A percentile compares a stretch with the other conserved stretches of the same genome.
phyloP scores from a whole-genome alignment of 1,140 invertebrate genomes.

The Drosophila sulfurigaster region DNA sequence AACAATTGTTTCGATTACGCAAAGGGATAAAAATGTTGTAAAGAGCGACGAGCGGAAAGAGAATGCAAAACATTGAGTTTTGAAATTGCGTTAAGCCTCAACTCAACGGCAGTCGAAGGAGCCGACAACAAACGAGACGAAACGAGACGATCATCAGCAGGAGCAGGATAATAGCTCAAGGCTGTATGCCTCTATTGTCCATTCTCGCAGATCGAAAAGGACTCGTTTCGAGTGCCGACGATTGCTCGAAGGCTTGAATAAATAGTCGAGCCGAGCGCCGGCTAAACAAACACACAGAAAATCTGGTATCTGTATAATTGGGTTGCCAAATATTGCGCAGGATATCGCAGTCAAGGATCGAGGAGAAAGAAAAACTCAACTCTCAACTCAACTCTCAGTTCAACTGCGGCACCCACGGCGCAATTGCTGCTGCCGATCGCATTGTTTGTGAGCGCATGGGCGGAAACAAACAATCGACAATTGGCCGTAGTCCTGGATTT shows the following conservation, averaged over 20 bases:
- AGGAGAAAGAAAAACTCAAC: not conserved
- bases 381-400: not conserved
- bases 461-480: slow-evolving; percentile 55
- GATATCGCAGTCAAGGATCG: slow-evolving; percentile 22
- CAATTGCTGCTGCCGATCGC: slow-evolving; percentile 7
- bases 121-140: slow-evolving; percentile 21
- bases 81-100: slow-evolving; percentile 32
- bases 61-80: slow-evolving; percentile 49
- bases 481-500: slow-evolving; percentile 48
- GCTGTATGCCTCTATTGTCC: slow-evolving; percentile 75
- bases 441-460: slow-evolving; percentile 9
- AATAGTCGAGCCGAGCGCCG: slow-evolving; percentile 57
- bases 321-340: slow-evolving; percentile 78
- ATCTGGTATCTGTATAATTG: slow-evolving; percentile 64
- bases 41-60: not conserved
- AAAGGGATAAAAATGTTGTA: slow-evolving; percentile 52
- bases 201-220: not conserved
- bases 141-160: slow-evolving; percentile 1
- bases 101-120: not conserved
- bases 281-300: slow-evolving; percentile 62
- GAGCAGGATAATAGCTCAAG: slow-evolving; percentile 75
- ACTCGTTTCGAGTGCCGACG: not conserved
- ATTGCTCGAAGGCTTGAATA: slow-evolving; percentile 61
- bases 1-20: slow-evolving; percentile 78
- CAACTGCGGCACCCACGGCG: slow-evolving; percentile 37